phyloP scores from a whole-genome alignment of 2,797 vertebrate genomes.

The Gobionotothen gibberifrons region DNA sequence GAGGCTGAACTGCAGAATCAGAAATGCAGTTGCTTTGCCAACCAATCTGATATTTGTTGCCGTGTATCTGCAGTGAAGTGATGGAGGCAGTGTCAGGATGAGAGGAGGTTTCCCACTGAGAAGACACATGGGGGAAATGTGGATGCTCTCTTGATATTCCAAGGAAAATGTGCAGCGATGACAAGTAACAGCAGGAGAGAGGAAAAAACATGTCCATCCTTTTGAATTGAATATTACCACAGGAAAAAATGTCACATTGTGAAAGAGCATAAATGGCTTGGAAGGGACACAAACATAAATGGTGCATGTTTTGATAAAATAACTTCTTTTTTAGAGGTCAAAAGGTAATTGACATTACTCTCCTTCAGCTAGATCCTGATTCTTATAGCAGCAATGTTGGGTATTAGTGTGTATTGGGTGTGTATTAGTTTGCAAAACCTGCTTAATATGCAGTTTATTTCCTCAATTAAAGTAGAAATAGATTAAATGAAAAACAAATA shows the following conservation, averaged over 20 bases:
- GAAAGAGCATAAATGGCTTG: not conserved
- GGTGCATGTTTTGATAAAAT: not conserved
- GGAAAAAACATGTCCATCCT: not conserved
- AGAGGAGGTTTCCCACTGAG: constrained; percentile 29
- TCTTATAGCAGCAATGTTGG: not conserved
- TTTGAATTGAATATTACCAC: not conserved
- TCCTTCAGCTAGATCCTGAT: not conserved
- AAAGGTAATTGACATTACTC: not conserved
- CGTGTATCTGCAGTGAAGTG: constrained; percentile 35
- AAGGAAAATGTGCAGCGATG: not conserved
- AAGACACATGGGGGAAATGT: constrained; percentile 15
- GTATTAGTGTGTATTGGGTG: not conserved
- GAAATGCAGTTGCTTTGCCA: constrained; percentile 15
- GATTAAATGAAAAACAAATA: not conserved
- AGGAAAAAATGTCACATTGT: not conserved
- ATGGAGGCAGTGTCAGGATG: constrained; percentile 7
- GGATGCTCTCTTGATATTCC: not conserved
- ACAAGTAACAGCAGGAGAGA: not conserved
- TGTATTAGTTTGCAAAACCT: not conserved
- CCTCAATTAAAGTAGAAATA: not conserved
- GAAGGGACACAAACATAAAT: not conserved
- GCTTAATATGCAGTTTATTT: not conserved
- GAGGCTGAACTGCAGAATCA: constrained; percentile 18
- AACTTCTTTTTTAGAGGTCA: not conserved
- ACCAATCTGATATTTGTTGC: constrained; percentile 14